Percentiles rank a stretch among this genome's conserved stretches.
Evolutionary conservation across 2,113 vertebrate species (phyloP).

Genomic region (Ammodramus savannarum): DNA sequence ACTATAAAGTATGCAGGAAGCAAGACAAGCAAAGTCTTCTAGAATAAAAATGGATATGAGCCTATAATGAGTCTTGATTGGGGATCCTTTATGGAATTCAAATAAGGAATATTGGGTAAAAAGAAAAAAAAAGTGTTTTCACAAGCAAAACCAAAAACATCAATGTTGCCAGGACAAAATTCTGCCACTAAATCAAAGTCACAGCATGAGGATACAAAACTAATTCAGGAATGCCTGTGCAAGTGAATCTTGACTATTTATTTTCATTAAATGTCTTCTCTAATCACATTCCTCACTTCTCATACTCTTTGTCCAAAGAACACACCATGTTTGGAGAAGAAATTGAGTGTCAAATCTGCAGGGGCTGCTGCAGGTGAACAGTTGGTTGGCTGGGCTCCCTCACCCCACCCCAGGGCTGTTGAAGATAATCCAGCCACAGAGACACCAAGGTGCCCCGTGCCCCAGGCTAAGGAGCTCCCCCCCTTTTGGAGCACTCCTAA

Average conservation of each 20-base stretch:
- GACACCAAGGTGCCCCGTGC: background rate
- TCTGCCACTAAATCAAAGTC: background rate
- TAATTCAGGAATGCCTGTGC: background rate
- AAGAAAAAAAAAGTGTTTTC: background rate
- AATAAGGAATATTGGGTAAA: background rate
- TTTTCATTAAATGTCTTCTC: background rate
- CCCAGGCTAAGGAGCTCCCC: background rate
- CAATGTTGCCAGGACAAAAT: background rate
- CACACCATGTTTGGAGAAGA: background rate
- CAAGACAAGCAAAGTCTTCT: background rate
- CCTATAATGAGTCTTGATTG: background rate
- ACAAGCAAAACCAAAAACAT: background rate
- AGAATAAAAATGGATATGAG: background rate
- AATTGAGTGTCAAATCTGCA: background rate
- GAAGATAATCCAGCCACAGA: background rate
- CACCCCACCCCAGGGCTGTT: accelerated
- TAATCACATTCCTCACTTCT: background rate
- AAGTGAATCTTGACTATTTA: background rate
- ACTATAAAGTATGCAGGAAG: background rate
- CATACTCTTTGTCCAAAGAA: background rate
- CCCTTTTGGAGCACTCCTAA: background rate
- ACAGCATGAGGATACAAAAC: background rate
- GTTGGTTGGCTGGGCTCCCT: background rate
- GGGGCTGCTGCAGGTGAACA: background rate
- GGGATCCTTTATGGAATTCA: background rate